Percentiles rank a stretch among this genome's conserved stretches.
phyloP scores from a whole-genome alignment of 2,113 vertebrate genomes.

The Rhea americana region DNA sequence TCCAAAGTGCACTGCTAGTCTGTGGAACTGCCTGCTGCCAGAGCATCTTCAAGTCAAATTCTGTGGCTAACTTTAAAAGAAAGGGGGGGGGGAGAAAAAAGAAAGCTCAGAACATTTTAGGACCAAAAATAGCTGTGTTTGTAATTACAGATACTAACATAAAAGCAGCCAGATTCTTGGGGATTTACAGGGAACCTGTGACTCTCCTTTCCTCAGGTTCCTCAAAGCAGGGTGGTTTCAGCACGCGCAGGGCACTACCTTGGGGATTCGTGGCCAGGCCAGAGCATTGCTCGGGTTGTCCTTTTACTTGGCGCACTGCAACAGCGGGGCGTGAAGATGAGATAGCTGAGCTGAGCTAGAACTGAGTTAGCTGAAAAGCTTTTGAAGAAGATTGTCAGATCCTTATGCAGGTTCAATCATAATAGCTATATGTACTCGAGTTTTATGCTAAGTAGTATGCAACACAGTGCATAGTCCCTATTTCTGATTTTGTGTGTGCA shows the following conservation, averaged over 20 bases:
- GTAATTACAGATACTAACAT: conserved; percentile 20
- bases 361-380: neutral
- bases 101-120: neutral
- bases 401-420: neutral
- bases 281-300: neutral
- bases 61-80: neutral
- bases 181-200: neutral
- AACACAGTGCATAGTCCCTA: neutral
- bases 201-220: neutral
- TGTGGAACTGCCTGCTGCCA: neutral
- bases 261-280: neutral
- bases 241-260: accelerated
- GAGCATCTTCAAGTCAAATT: neutral
- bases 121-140: neutral
- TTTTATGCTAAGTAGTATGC: neutral
- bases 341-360: neutral
- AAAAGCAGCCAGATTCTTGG: neutral
- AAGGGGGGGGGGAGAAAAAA: too few species aligned
- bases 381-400: neutral
- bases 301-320: accelerated
- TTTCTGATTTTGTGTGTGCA: neutral
- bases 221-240: neutral
- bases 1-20: neutral
- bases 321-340: neutral
- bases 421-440: neutral